Base-by-base conservation (phyloP, 2,797 vertebrate species). In the Miichthys miiuy region DNA sequence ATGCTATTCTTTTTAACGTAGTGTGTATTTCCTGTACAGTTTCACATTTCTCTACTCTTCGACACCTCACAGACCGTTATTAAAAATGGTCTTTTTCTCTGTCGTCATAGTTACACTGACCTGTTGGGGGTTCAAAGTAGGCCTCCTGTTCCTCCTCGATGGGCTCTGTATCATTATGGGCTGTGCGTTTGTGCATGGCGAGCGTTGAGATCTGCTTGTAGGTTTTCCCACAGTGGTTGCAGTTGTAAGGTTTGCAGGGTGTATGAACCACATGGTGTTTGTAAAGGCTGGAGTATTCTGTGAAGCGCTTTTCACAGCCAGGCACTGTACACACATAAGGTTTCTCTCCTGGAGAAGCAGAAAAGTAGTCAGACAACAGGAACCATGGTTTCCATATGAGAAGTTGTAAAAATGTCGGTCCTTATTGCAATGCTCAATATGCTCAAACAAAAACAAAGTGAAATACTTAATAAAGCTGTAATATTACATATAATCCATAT, bases 241-340 rank as follows among this genome's bases (percentile, higher is more conserved):
- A 99, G 95, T 97, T 99, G 92, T 99, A 99, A 6, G 98, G 98
- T 94, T 99, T 99, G 90, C 98, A 99, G 73, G 98, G 98, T 5
- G 98, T 99, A 80, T 99, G 98, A 84, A 99, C 98, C 64, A 99
- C 98, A 34, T 99, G 98, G 88, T 99, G 98, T 90, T 99, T 99
- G 90, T 99, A 99, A 81, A 99, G 95, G 93, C 98, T 99, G 89
- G 98, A 99, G 93, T 99, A 99, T 86, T 99, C 98, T 8, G 98
- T 99, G 94, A 99, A 99, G 74, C 98, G 97, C 93, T 99, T 99
- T 81, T 99, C 98, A 92, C 98, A 99, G 38, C 98, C 98, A 68
- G 98, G 97, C 81, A 99, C 98, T 38, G 98, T 98, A 90, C 98
- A 99, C 74, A 99, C 98, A 14, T 99, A 99, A 1, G 98, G 98